A percentile compares a stretch with the other conserved stretches of the same genome.
These are phyloP conservation scores for Standfussiana lucernea DNA, from an alignment of 2,888 invertebrate species.

Conservation along the genomic window DNA sequence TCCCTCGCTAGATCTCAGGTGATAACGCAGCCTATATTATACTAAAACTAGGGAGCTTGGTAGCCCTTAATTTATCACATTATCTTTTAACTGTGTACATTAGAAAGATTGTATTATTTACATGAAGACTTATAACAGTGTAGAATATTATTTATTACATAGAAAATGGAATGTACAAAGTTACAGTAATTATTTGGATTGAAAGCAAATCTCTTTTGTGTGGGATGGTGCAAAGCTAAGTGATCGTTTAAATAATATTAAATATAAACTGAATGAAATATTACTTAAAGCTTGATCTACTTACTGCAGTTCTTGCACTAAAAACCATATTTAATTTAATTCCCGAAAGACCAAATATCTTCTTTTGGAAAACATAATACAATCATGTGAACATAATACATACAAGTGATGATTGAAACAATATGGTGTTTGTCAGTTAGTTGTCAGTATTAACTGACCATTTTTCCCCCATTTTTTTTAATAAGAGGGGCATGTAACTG, in stretches of 20 bases:
- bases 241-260: neutral
- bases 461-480: neutral
- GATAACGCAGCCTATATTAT: neutral
- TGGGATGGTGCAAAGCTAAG: conserved; percentile 22
- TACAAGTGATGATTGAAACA: neutral
- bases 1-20: neutral
- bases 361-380: neutral
- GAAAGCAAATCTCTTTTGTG: neutral
- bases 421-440: neutral
- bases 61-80: conserved; percentile 60
- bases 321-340: neutral
- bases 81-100: conserved; percentile 57
- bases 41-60: conserved; percentile 36
- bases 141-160: conserved; percentile 42
- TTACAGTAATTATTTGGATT: conserved; percentile 10
- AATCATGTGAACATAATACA: neutral
- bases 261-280: neutral
- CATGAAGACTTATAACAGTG: conserved; percentile 52
- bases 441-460: neutral
- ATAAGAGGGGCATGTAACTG: neutral
- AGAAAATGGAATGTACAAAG: conserved; percentile 59
- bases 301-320: neutral
- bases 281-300: neutral
- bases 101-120: conserved; percentile 57
- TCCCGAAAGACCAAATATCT: neutral